These are phyloP conservation scores for Ganaspis brasiliensis DNA, from an alignment of 2,888 invertebrate species.

Conservation along the genomic window DNA sequence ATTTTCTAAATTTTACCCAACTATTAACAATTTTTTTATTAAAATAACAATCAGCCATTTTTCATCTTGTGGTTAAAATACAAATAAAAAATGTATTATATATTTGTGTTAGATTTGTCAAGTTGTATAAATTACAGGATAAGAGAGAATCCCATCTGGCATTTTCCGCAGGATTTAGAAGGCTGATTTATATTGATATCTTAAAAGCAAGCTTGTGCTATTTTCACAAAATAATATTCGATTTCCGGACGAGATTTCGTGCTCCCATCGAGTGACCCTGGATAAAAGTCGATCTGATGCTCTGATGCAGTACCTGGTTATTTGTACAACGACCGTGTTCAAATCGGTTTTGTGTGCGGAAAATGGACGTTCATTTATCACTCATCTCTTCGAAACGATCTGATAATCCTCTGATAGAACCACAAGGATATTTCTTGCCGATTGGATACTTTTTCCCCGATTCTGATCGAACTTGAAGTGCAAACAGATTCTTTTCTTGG, in stretches of 20 bases:
- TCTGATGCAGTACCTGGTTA: slow-evolving; percentile 17
- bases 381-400: slow-evolving; percentile 28
- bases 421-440: slow-evolving; percentile 23
- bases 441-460: not conserved
- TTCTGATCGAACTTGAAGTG: slow-evolving; percentile 3
- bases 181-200: slow-evolving; percentile 7
- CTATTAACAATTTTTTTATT: too few relatives aligned
- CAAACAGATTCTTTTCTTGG: slow-evolving; percentile 17
- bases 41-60: too few relatives aligned
- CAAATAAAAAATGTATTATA: too few relatives aligned
- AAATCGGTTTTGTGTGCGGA: slow-evolving; percentile 11
- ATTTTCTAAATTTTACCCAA: too few relatives aligned
- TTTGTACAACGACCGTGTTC: slow-evolving; percentile 10
- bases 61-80: too few relatives aligned
- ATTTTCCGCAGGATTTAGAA: slow-evolving; percentile 15
- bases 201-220: not conserved
- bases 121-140: too few relatives aligned
- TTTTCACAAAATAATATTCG: slow-evolving; percentile 2
- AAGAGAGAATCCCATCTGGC: not conserved
- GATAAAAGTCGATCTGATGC: slow-evolving; percentile 23
- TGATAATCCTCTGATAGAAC: slow-evolving; percentile 40
- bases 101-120: too few relatives aligned
- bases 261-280: slow-evolving; percentile 34
- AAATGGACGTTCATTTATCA: slow-evolving; percentile 43
- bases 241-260: slow-evolving; percentile 8